A percentile compares a stretch with the other conserved stretches of the same genome.
These are phyloP conservation scores for Orthochromis malagaraziensis DNA, from an alignment of 2,113 vertebrate genomes.

Conservation along the genomic window DNA sequence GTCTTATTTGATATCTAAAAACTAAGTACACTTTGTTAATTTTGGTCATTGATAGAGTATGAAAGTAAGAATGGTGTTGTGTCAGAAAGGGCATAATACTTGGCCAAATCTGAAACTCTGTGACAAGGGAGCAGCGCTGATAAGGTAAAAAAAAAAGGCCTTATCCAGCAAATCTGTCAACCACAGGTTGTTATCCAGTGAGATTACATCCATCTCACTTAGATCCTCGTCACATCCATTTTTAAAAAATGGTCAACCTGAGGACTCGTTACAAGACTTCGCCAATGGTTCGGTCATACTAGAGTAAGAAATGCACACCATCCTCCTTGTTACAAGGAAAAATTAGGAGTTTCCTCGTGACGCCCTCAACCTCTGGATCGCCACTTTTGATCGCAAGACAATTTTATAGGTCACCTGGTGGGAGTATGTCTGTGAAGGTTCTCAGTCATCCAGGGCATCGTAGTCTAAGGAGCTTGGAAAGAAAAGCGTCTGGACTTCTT, in stretches of 20 bases:
- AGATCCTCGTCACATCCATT: not conserved
- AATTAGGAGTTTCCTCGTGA: not conserved
- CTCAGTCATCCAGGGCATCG: not conserved
- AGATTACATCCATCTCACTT: not conserved
- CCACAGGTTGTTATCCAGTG: not conserved
- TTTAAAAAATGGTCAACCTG: not conserved
- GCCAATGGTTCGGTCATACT: not conserved
- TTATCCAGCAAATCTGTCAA: not conserved
- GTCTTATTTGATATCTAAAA: not conserved
- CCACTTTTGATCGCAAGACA: not conserved
- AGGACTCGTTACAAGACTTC: not conserved
- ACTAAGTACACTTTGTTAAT: not conserved
- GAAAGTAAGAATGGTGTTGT: fast-evolving
- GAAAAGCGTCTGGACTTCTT: not conserved
- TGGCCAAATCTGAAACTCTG: not conserved
- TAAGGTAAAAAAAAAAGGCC: not conserved
- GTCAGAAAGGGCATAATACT: not conserved
- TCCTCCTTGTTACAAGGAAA: not conserved
- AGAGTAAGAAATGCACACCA: not conserved
- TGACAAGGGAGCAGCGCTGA: not conserved
- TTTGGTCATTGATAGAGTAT: not conserved
- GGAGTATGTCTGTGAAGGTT: not conserved
- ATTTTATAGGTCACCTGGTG: not conserved
- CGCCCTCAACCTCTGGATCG: not conserved
- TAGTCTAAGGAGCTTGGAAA: not conserved